Base-by-base conservation (phyloP, 2,797 vertebrate species). In the Sciurus carolinensis region DNA sequence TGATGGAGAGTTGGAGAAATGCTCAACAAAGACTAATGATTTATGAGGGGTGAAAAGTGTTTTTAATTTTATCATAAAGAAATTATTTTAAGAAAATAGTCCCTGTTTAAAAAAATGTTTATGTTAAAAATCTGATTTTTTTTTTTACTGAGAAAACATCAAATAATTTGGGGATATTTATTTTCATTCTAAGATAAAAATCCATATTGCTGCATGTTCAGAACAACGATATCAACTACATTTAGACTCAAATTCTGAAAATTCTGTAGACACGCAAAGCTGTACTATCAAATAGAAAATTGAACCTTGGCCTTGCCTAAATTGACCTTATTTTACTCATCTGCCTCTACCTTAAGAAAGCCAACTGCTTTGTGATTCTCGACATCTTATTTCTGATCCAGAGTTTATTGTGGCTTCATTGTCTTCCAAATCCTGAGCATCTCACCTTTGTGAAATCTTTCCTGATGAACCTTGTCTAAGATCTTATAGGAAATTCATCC, bases 61-160 rank as follows among this genome's bases (percentile, higher is more conserved):
- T 85, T 95, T 94, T 47, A 90, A 86, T 97, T 95, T 86, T 88
- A 87, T 92, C 64, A 72, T 50, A 52, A 95, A 91, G 67, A 89
- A 84, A 96, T 90, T 88, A 52, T 83, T 92, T 75, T 66, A 15
- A 79, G 50, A 87, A 79, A 47, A 47, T 24, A 54, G 47, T 44
- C 44, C 64, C 50, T 76, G 64, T 75, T 75, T 22, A 57, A 57
- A 22, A 67, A 96, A 79, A 73, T 54, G 18, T 30, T 81, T 52
- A 36, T 26, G 39, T 52, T 79, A 92, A 79, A 62, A 24, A 44
- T 66, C 28, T 33, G 11, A 77, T 71, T 57, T 72, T 69, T 72
- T 69, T 30, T 75, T 66, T 28, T 47, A 75, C 14, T 86, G 69
- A 69, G 62, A 89, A 94, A 91, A 90, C 2, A 42, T 47, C 22